A percentile compares a stretch with the other conserved stretches of the same genome.
These are phyloP conservation scores for Pantherophis guttatus DNA, from an alignment of 2,113 vertebrate genomes.

Conservation along the genomic window DNA sequence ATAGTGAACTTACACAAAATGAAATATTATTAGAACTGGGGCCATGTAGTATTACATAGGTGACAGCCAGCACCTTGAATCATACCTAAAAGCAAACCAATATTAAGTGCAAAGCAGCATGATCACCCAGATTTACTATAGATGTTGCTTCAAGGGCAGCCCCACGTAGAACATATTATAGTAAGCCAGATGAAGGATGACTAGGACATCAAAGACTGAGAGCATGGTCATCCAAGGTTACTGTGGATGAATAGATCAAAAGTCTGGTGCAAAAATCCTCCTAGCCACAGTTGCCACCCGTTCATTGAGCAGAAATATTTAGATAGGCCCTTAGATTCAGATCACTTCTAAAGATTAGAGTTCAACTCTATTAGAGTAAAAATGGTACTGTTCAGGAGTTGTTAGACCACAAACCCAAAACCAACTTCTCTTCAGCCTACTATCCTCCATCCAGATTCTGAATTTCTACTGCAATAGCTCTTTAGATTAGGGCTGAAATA, in stretches of 20 bases:
- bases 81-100: background rate
- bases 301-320: background rate
- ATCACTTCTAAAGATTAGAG: background rate
- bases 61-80: background rate
- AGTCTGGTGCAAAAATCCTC: background rate
- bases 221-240: background rate
- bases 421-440: background rate
- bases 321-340: background rate
- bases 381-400: background rate
- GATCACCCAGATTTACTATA: background rate
- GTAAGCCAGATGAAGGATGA: background rate
- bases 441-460: background rate
- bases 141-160: background rate
- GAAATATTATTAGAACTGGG: background rate
- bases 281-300: background rate
- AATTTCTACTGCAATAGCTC: background rate
- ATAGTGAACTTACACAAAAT: background rate
- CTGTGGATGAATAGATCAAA: background rate
- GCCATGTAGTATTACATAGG: background rate
- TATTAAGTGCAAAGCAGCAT: background rate
- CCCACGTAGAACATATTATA: background rate
- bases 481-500: background rate
- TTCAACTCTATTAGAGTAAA: background rate
- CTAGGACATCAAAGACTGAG: background rate
- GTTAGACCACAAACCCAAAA: background rate